Conservation (phyloP, 2,888 invertebrate species). For the Sisyra terminalis region DNA sequence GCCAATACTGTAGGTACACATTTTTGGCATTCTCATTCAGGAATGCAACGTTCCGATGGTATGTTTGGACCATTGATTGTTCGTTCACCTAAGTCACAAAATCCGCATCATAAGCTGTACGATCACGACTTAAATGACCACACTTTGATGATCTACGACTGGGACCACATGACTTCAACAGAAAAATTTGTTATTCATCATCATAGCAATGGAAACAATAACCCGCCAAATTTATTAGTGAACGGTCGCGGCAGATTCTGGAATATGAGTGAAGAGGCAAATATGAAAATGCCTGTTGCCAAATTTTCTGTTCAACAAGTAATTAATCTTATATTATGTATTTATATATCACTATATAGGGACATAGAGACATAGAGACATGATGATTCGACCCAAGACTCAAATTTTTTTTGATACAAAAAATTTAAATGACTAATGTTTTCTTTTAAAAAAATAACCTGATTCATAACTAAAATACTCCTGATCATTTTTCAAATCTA, state of each 20-base stretch:
- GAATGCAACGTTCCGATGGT: conserved; percentile 77
- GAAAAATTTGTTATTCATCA: conserved; percentile 72
- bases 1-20: conserved; percentile 66
- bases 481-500: no score
- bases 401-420: no score
- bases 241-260: conserved; percentile 61
- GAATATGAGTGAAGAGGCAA: conserved; percentile 22
- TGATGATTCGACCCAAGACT: no score
- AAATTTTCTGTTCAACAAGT: conserved; percentile 52
- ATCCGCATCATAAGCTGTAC: conserved; percentile 49
- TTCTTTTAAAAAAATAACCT: no score
- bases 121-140: conserved; percentile 67
- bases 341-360: no score
- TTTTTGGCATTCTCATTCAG: conserved; percentile 71
- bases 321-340: conserved; percentile 10
- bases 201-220: conserved; percentile 67
- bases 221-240: conserved; percentile 62
- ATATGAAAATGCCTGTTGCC: conserved; percentile 37
- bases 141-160: conserved; percentile 61
- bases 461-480: no score
- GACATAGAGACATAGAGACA: background rate
- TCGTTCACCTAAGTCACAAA: conserved; percentile 41
- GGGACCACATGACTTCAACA: conserved; percentile 57
- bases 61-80: conserved; percentile 66
- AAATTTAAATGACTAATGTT: no score